Evolutionary conservation across 1,140 invertebrate species (phyloP), one percentile per base, ranked within the genome.

Genomic region (Macrostomum lignano): DNA sequence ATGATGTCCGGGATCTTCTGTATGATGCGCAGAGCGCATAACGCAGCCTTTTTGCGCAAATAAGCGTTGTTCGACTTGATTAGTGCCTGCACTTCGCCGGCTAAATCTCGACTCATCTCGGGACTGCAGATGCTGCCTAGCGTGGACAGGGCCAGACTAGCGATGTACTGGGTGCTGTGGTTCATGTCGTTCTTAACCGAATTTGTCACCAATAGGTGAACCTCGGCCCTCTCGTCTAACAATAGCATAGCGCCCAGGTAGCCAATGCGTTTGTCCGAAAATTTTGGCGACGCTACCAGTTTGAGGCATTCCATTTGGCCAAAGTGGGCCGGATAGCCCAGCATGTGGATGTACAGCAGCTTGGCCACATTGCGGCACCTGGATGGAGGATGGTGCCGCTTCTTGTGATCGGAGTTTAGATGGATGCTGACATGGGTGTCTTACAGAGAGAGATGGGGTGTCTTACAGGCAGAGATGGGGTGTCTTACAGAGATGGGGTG

Each of bases 241-340:
- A 98, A 56, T 42, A 98, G 55, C 91, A 98, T 98, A 19, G 88
- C 88, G 31, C 88, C 91, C 25, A 98, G 64, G 60, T 98, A 98
- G 3, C 91, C 91, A 46, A 98, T 94, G 23, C 91, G 65, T 62
- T 98, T 98, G 60, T 98, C 91, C 26, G 91, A 98, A 57, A 96
- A 99, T 47, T 79, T 67, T 30, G 76, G 70, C 35, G 82, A 91
- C 17, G 88, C 91, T 39, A 96, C 93, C 42, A 99, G 60, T 58
- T 98, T 99, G 37, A 98, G 65, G 61, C 91, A 98, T 64, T 98
- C 91, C 55, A 98, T 64, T 58, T 96, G 88, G 13, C 88, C 91
- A 67, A 98, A 98, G 64, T 99, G 91, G 35, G 91, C 88, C 37
- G 86, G 86, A 65, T 98, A 99, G 22, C 91, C 91, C 39, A 99